Evolutionary conservation across 1,140 invertebrate genomes (phyloP).

Genomic region (Lasaia peninsularis): DNA sequence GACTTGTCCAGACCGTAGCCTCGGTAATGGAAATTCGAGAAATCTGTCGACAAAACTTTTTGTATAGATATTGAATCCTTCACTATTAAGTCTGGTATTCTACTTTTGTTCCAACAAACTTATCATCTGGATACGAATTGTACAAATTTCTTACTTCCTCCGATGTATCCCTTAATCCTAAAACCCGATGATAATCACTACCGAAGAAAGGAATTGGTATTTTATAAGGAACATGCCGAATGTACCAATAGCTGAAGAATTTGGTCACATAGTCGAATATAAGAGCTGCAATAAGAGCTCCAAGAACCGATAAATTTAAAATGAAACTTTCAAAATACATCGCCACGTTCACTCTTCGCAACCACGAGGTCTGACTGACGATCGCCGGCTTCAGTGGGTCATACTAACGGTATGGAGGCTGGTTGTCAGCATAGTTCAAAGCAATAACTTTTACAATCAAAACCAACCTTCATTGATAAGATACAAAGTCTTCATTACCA

Average conservation of each 20-base stretch:
- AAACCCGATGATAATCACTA: constrained; percentile 56
- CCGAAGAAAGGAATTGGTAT: constrained; percentile 56
- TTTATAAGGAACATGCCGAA: constrained; percentile 59
- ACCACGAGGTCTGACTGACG: constrained; percentile 44
- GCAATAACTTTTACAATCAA: neutral
- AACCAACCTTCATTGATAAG: neutral
- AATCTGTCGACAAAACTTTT: constrained; percentile 77
- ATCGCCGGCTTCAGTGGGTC: constrained; percentile 45
- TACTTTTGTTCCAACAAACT: constrained; percentile 69
- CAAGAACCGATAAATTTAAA: constrained; percentile 48
- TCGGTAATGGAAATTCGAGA: constrained; percentile 73
- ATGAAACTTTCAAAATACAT: constrained; percentile 71
- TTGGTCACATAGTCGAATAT: constrained; percentile 67
- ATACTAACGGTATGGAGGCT: constrained; percentile 50
- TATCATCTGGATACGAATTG: constrained; percentile 41
- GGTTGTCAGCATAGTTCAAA: constrained; percentile 14
- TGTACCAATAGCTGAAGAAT: constrained; percentile 70
- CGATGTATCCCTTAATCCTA: constrained; percentile 46
- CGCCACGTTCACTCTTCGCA: constrained; percentile 45
- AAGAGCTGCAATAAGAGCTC: constrained; percentile 47
- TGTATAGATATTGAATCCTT: constrained; percentile 78
- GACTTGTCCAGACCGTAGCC: constrained; percentile 68
- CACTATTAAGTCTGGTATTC: constrained; percentile 76
- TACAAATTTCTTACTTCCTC: constrained; percentile 59
- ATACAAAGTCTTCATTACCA: neutral